phyloP scores from a whole-genome alignment of 2,113 vertebrate species.

The Kryptolebias marmoratus region DNA sequence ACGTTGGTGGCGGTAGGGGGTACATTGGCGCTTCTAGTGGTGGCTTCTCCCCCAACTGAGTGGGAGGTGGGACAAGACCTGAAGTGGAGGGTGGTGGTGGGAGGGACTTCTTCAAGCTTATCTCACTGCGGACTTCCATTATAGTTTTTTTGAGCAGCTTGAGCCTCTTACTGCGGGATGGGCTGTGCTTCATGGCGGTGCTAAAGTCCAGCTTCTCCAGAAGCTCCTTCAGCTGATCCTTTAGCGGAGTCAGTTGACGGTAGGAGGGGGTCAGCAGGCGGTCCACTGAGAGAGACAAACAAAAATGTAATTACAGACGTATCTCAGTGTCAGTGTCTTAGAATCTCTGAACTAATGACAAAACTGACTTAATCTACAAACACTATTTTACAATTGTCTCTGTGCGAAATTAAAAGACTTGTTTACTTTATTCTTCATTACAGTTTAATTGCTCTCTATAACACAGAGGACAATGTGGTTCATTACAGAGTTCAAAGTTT shows the following conservation, averaged over 20 bases:
- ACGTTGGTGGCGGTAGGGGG: slow-evolving; percentile 82
- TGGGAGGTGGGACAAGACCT: slow-evolving; percentile 67
- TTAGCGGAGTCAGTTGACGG: slow-evolving; percentile 85
- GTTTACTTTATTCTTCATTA: too few species aligned
- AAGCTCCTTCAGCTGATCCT: slow-evolving; percentile 91
- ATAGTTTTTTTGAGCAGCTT: slow-evolving; percentile 94
- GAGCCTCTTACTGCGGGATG: slow-evolving; percentile 93
- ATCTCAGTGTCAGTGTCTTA: too few species aligned
- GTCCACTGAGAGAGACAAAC: slow-evolving; percentile 85
- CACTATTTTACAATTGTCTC: too few species aligned
- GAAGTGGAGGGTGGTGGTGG: slow-evolving; percentile 57
- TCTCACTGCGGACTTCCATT: slow-evolving; percentile 84
- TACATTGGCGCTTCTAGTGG: slow-evolving; percentile 52
- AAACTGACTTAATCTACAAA: too few species aligned
- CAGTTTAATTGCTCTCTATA: too few species aligned
- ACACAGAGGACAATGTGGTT: too few species aligned
- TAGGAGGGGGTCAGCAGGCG: slow-evolving; percentile 89
- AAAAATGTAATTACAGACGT: neutral
- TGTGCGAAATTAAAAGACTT: too few species aligned
- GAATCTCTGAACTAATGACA: too few species aligned
- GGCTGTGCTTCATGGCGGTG: slow-evolving; percentile 93
- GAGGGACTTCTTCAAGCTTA: slow-evolving; percentile 83
- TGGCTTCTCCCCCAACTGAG: slow-evolving; percentile 50
- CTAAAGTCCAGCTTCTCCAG: slow-evolving; percentile 94
- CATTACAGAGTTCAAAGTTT: too few species aligned